Conservation (phyloP, 2,113 vertebrate species). For the Oncorhynchus clarkii region DNA sequence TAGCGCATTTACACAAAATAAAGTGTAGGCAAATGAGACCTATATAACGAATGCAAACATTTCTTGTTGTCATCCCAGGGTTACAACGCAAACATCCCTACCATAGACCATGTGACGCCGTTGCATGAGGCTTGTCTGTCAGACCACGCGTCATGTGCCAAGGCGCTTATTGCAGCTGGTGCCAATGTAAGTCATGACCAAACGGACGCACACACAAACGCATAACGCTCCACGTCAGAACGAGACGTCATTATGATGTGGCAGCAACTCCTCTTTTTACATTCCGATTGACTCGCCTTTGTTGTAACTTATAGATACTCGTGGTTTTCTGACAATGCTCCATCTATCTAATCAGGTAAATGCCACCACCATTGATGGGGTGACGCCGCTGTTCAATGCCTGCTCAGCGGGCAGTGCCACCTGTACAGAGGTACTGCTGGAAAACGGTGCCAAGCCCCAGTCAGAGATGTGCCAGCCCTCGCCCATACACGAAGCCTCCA, state of each 20-base stretch:
- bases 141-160: slow-evolving; percentile 88
- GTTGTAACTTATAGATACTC: no score
- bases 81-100: slow-evolving; percentile 85
- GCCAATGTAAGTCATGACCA: slow-evolving; percentile 81
- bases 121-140: slow-evolving; percentile 94
- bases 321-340: background rate
- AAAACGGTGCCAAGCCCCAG: slow-evolving; percentile 85
- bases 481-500: slow-evolving; percentile 87
- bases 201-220: background rate
- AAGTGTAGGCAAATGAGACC: no score
- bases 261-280: no score
- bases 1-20: no score
- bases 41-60: no score
- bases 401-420: slow-evolving; percentile 82
- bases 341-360: slow-evolving; percentile 78
- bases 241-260: no score
- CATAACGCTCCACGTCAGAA: no score
- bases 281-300: no score
- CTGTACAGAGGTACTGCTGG: slow-evolving; percentile 85
- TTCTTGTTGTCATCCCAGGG: slow-evolving; percentile 71
- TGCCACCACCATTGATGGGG: slow-evolving; percentile 88
- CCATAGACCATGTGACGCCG: slow-evolving; percentile 92
- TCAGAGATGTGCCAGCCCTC: slow-evolving; percentile 85
- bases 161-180: slow-evolving; percentile 87
- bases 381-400: slow-evolving; percentile 89